Evolutionary conservation across 2,797 vertebrate species (phyloP).

Genomic region (Acipenser transmontanus): DNA sequence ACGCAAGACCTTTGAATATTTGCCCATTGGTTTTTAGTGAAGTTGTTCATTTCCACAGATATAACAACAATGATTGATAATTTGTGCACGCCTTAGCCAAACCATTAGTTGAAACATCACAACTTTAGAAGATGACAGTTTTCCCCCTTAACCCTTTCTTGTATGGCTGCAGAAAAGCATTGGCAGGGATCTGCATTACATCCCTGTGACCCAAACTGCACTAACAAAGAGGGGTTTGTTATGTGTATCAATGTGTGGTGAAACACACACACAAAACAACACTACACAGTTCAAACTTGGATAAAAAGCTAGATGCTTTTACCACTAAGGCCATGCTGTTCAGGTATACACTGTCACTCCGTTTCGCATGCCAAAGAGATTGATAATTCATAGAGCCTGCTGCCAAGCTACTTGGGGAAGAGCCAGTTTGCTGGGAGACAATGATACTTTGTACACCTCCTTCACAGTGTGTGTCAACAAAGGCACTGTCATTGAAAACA

Average conservation of each 20-base stretch:
- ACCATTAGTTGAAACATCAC: slow-evolving; percentile 42
- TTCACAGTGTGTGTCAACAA: slow-evolving; percentile 40
- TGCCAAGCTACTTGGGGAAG: slow-evolving; percentile 47
- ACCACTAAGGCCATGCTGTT: too few relatives aligned
- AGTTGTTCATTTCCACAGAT: slow-evolving; percentile 18
- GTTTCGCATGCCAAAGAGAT: slow-evolving; percentile 50
- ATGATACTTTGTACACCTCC: slow-evolving; percentile 52
- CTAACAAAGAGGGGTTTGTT: slow-evolving; percentile 43
- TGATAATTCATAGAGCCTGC: slow-evolving; percentile 50
- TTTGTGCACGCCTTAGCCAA: slow-evolving; percentile 41
- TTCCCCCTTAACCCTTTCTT: slow-evolving; percentile 19
- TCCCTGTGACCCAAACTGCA: slow-evolving; percentile 14
- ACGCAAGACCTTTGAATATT: too few relatives aligned
- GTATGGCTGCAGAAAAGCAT: slow-evolving; percentile 7
- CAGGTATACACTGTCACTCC: slow-evolving; percentile 35
- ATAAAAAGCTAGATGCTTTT: too few relatives aligned
- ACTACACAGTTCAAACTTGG: too few relatives aligned
- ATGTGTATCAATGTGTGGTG: not conserved
- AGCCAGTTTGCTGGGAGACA: slow-evolving; percentile 58
- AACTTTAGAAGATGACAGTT: slow-evolving; percentile 39
- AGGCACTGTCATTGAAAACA: slow-evolving; percentile 38
- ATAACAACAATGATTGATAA: slow-evolving; percentile 33
- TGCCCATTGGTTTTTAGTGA: not conserved
- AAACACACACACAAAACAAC: slow-evolving; percentile 15
- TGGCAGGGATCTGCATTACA: slow-evolving; percentile 8